Conservation (phyloP, 1,140 invertebrate species). For the Wiebesia pumilae region DNA sequence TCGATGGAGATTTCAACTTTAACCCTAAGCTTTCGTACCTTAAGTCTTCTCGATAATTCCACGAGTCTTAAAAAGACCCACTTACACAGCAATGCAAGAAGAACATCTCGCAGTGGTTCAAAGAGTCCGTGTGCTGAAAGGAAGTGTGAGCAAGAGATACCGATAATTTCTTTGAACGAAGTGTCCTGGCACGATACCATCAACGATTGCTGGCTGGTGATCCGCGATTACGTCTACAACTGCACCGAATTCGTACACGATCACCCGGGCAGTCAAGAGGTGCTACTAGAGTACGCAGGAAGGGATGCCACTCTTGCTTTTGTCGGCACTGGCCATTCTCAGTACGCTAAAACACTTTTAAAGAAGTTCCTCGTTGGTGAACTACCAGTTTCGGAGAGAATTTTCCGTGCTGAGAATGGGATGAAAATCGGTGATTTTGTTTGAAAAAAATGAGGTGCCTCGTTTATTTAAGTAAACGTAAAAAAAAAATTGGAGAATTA, state of each 20-base stretch:
- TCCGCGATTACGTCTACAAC: conserved; percentile 86
- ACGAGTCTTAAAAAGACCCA: background rate
- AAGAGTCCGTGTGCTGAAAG: background rate
- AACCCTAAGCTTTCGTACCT: background rate
- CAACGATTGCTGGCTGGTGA: conserved; percentile 82
- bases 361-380: conserved; percentile 83
- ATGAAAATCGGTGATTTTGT: conserved; percentile 61
- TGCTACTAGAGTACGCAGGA: conserved; percentile 90
- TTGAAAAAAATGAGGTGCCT: background rate
- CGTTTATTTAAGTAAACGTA: background rate
- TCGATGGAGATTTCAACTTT: conserved; percentile 6
- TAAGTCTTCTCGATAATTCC: conserved; percentile 8
- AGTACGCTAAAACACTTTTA: conserved; percentile 77
- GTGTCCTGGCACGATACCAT: conserved; percentile 80
- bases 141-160: conserved; percentile 25
- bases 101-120: background rate
- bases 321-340: conserved; percentile 85
- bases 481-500: no score
- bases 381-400: conserved; percentile 80
- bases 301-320: conserved; percentile 90
- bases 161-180: conserved; percentile 78
- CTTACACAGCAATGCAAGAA: background rate
- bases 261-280: conserved; percentile 90
- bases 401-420: conserved; percentile 78
- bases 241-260: conserved; percentile 82